Percentiles rank a stretch among this genome's conserved stretches.
Evolutionary conservation across 2,797 vertebrate species (phyloP).

Genomic region (Labeo calbasu): DNA sequence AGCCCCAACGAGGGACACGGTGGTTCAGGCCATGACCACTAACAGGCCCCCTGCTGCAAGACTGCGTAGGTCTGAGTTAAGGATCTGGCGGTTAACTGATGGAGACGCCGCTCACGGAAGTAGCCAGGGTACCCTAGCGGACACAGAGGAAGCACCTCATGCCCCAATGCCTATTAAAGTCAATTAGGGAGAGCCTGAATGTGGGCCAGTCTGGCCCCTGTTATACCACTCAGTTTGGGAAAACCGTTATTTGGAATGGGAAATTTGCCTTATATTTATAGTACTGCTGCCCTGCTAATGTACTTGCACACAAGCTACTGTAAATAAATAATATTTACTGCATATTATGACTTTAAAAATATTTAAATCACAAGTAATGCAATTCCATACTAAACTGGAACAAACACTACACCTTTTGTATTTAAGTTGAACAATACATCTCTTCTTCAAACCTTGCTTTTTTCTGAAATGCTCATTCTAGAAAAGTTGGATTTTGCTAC

Average conservation of each 20-base stretch:
- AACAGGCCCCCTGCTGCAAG: constrained; percentile 66
- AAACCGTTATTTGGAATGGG: background rate
- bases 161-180: constrained; percentile 57
- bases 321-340: background rate
- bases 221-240: background rate
- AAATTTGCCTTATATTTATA: background rate
- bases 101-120: constrained; percentile 76
- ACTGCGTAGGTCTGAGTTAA: constrained; percentile 60
- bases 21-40: constrained; percentile 62
- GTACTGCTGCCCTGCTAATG: background rate
- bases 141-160: constrained; percentile 63
- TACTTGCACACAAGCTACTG: background rate
- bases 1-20: constrained; percentile 34
- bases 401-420: background rate
- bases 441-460: background rate
- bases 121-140: constrained; percentile 69
- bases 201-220: constrained; percentile 12
- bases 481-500: background rate
- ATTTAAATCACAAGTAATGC: background rate
- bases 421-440: background rate
- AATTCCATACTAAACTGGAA: background rate
- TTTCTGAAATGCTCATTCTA: background rate
- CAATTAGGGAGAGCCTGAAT: constrained; percentile 55
- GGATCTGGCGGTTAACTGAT: constrained; percentile 78
- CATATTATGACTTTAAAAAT: background rate